These are phyloP conservation scores for Temnothorax longispinosus DNA, from an alignment of 1,140 invertebrate genomes.

Conservation along the genomic window DNA sequence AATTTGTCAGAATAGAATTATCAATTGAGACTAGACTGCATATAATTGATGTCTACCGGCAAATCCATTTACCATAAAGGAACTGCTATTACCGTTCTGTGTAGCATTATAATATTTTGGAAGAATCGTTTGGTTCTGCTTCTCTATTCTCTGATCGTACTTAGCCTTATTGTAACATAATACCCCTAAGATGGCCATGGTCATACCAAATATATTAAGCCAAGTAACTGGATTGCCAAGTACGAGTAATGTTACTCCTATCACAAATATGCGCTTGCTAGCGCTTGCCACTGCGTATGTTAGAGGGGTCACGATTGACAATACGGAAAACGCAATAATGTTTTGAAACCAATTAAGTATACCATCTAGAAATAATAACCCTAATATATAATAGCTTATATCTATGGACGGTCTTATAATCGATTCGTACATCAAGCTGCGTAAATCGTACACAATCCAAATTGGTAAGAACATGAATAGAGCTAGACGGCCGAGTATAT, in stretches of 20 bases:
- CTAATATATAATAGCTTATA: conserved; percentile 85
- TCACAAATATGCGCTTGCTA: conserved; percentile 98
- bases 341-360: conserved; percentile 97
- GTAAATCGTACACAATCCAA: conserved; percentile 93
- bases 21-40: conserved; percentile 77
- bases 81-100: conserved; percentile 76
- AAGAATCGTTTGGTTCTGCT: conserved; percentile 86
- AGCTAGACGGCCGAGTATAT: conserved; percentile 92
- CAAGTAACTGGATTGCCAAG: conserved; percentile 96
- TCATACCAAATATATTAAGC: conserved; percentile 96
- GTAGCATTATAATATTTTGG: conserved; percentile 84
- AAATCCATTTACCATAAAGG: conserved; percentile 79
- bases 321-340: conserved; percentile 96
- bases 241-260: conserved; percentile 94
- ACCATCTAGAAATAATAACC: conserved; percentile 93
- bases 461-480: conserved; percentile 95
- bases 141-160: conserved; percentile 88
- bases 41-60: conserved; percentile 71
- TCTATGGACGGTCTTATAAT: conserved; percentile 83
- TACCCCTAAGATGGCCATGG: conserved; percentile 95
- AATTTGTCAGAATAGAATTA: conserved; percentile 54
- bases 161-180: conserved; percentile 95
- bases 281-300: conserved; percentile 98
- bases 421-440: conserved; percentile 88
- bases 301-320: conserved; percentile 95